Base-by-base conservation (phyloP, 2,113 vertebrate species). In the Megaptera novaeangliae region DNA sequence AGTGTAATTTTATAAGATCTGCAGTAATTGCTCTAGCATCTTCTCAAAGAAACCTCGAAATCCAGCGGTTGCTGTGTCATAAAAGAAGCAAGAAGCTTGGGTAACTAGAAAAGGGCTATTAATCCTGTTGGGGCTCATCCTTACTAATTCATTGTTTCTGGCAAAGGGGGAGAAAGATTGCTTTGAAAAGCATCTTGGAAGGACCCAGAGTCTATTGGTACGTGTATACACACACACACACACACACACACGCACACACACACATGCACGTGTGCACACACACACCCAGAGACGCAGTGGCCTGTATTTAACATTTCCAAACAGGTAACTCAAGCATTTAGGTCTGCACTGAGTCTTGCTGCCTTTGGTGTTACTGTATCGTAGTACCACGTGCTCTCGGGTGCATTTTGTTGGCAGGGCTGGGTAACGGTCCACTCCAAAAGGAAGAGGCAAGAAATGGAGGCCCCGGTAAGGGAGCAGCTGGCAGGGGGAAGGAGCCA, bases 61-160 rank as follows among this genome's bases (percentile, higher is more conserved):
- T 44, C 66, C 86, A 75, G 69, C 91, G 96, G 93, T 96, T 31
- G 36, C 74, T 29, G 0, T 44, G 52, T 91, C 97, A 95, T 85
- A 98, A 98, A 98, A 97, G 98, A 97, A 97, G 95, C 66, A 36
- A 96, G 85, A 95, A 95, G 68, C 63, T 80, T 96, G 66, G 86
- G 89, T 95, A 95, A 90, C 95, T 81, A 96, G 94, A 94, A 98
- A 86, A 97, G 95, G 61, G 36, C 92, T 18, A 46, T 97, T 96
- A 93, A 94, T 98, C 93, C 93, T 96, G 86, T 72, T n/a, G 8
- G 87, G 97, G 82, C 95, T 98, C 93, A 97, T 98, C 96, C 84
- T 94, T 49, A 49, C 89, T 98, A 94, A 94, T 96, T 97, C 98
- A 97, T 97, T 97, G 95, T 98, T 98, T 98, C 97, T 97, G 71